Evolutionary conservation across 2,888 invertebrate genomes (phyloP).

Genomic region (Zeuzera pyrina): DNA sequence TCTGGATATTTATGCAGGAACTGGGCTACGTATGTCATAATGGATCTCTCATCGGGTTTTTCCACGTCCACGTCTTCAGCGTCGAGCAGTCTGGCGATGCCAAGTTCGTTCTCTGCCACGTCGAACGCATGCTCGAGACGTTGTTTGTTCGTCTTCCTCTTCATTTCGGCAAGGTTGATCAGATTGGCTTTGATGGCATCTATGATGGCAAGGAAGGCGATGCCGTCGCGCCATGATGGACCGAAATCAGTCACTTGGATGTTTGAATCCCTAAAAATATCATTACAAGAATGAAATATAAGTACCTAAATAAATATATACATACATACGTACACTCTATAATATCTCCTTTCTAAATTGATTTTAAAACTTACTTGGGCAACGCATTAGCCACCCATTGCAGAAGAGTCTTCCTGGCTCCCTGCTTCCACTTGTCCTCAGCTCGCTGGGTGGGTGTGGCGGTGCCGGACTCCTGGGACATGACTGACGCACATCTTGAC

Average conservation of each 20-base stretch:
- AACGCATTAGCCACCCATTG: slow-evolving; percentile 96
- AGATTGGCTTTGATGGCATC: slow-evolving; percentile 95
- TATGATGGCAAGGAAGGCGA: slow-evolving; percentile 95
- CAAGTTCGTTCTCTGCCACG: slow-evolving; percentile 91
- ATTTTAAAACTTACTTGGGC: slow-evolving; percentile 82
- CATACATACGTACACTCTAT: no score
- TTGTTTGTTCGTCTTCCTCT: slow-evolving; percentile 81
- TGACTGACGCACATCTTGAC: slow-evolving; percentile 83
- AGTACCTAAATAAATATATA: no score
- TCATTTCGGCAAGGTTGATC: slow-evolving; percentile 88
- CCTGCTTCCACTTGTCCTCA: slow-evolving; percentile 85
- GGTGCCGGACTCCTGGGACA: slow-evolving; percentile 86
- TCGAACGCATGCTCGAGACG: slow-evolving; percentile 94
- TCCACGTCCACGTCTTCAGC: slow-evolving; percentile 97
- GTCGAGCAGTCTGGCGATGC: slow-evolving; percentile 92
- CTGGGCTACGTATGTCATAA: slow-evolving; percentile 99
- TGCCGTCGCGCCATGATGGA: slow-evolving; percentile 95
- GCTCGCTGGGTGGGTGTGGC: slow-evolving; percentile 72
- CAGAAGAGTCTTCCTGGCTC: slow-evolving; percentile 91
- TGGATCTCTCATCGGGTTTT: slow-evolving; percentile 96
- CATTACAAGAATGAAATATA: no score
- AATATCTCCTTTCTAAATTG: no score
- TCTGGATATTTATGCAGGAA: slow-evolving; percentile 96
- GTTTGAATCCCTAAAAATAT: slow-evolving; percentile 81
- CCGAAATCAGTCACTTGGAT: slow-evolving; percentile 95